Evolutionary conservation across 2,113 vertebrate species (phyloP), one percentile per base, ranked within the genome.

Genomic region (Sclerurus mexicanus): DNA sequence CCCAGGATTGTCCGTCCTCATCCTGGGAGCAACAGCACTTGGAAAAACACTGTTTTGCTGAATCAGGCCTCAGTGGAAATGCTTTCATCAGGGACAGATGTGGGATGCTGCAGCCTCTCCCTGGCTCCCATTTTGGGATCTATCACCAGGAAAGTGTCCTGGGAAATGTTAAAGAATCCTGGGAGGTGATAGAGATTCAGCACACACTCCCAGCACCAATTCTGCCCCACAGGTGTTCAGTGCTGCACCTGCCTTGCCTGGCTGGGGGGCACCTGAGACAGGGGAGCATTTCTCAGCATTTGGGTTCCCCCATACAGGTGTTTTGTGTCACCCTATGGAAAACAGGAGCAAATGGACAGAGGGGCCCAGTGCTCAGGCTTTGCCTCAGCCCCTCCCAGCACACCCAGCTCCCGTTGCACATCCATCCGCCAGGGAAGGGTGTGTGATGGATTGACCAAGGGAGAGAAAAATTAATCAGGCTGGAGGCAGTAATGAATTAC

Each of bases 241-340:
- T 0, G 0, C 31, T 14, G 27, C 2, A 4, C 50, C 40, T 4
- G 0, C 22, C 14, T 27, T 71, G 28, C 49, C 42, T 2, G 1
- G 25, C 39, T 40, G 55, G 12, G 18, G 21, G 33, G 6, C 44
- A 49, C 47, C 47, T 55, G n/a, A 71, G 64, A 4, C 10, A 30
- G 31, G 62, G 25, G 28, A 22, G 22, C 46, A 46, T 6, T 33
- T 55, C 47, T 53, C 35, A 83, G 63, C 23, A 7, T 60, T 64
- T 55, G 20, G 13, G 40, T 35, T 62, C 22, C 30, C 25, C 30
- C 1, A 2, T 19, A 33, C 7, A 42, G 40, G 35, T 40, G 17
- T 19, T 91, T 28, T 28, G 18, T 4, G 3, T 80, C 25, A 44
- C 4, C n/a, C n/a, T 1, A 0, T 12, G 7, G 14, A 28, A 69